Base-by-base conservation (phyloP, 30 jellyfish, hydroid and myxozoan species). In the Nemopilema nomurai region DNA sequence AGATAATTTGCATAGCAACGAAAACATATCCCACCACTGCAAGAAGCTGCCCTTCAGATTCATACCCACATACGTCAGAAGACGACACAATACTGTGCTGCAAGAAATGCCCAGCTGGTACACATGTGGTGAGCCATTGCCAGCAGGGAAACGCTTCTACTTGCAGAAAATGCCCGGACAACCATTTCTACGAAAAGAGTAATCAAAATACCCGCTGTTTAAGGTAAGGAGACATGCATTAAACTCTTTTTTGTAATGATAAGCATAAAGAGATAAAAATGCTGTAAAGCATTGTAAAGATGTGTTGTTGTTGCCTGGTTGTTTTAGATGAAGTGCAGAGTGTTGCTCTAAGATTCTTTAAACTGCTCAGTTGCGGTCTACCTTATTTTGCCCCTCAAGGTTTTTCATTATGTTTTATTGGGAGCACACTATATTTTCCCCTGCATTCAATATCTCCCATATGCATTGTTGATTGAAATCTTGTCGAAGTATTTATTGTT, bases 1-100 rank as follows among this genome's bases (percentile, higher is more conserved):
- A 41, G 57, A 41, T 41, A 41, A 3, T 41, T 3, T 41, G 13
- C 57, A 3, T 41, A 41, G 57, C 57, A 41, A 3, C 57, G 6
- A 41, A 41, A 41, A 41, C 57, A 13, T 13, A 41, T 41, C 32
- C 71, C 31, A 20, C 32, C 19, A 64, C 62, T 0, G 33, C 67
- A 17, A 66, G 77, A 18, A 62, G 66, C 0, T 77, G 87, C 51
- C 87, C 87, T 18, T 77, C 87, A 21, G 20, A 77, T 17, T 26
- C 30, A 23, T 77, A 53, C 57, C 30, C 77, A 0, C 87, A 62
- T 32, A 28, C 21, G 8, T 18, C 16, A 32, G 68, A 9, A 0
- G 78, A 75, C 1, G 32, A 19, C 21, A 8, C 71, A 28, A 1
- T 21, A 13, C 67, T 18, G 51, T 77, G 87, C 78, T 77, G 87